phyloP scores from a whole-genome alignment of 2,797 vertebrate species.

The Enteromius thamalakanensis region DNA sequence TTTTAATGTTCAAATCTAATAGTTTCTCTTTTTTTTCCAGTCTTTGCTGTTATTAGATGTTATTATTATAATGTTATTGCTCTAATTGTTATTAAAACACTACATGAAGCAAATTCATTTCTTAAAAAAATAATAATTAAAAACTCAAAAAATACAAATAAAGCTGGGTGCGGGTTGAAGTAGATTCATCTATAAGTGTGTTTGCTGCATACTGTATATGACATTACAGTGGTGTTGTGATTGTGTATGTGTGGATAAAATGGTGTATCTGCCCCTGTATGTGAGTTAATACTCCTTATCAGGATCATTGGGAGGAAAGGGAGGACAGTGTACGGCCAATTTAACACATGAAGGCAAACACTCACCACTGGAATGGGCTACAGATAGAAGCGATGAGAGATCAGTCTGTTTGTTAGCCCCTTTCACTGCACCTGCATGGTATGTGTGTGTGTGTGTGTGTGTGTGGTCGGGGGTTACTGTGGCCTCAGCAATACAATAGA shows the following conservation, averaged over 20 bases:
- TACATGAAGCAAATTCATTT: not conserved
- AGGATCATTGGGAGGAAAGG: constrained; percentile 66
- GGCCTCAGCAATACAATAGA: constrained; percentile 44
- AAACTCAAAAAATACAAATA: not conserved
- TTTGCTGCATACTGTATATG: not conserved
- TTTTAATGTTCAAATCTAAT: too few species aligned
- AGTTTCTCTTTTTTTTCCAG: too few species aligned
- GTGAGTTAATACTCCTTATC: constrained; percentile 69
- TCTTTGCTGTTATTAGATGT: too few species aligned
- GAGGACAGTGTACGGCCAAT: constrained; percentile 58
- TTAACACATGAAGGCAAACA: constrained; percentile 68
- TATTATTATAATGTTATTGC: too few species aligned
- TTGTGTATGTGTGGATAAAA: constrained; percentile 11
- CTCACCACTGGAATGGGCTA: constrained; percentile 58
- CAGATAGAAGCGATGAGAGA: constrained; percentile 59
- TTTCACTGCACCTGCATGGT: constrained; percentile 45
- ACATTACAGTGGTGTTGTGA: constrained; percentile 3
- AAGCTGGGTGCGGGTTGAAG: not conserved
- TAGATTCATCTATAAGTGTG: constrained; percentile 39
- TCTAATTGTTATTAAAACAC: too few species aligned
- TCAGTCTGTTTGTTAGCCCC: constrained; percentile 56
- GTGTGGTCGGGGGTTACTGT: constrained; percentile 39
- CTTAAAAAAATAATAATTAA: not conserved
- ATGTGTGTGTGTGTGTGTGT: constrained; percentile 45
- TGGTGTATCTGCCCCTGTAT: constrained; percentile 38